phyloP scores from a whole-genome alignment of 1,140 invertebrate genomes.

The Drosophila teissieri region DNA sequence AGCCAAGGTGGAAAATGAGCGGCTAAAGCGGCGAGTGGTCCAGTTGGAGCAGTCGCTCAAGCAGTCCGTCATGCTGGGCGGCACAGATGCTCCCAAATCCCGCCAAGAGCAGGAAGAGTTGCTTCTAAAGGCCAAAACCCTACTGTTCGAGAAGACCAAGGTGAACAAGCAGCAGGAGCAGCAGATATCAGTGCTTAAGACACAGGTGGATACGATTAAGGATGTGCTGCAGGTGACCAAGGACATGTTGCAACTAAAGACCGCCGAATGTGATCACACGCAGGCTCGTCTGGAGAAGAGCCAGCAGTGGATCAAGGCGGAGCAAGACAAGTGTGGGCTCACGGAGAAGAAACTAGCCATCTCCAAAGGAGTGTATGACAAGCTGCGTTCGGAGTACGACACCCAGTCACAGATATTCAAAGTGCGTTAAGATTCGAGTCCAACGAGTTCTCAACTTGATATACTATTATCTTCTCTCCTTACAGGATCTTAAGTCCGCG shows the following conservation, averaged over 20 bases:
- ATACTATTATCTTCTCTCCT: neutral
- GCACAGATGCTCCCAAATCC: slow-evolving; percentile 77
- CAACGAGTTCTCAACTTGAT: neutral
- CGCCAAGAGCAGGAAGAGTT: slow-evolving; percentile 85
- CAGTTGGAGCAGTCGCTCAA: slow-evolving; percentile 78
- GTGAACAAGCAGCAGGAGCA: slow-evolving; percentile 90
- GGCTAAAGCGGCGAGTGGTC: slow-evolving; percentile 60
- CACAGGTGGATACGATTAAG: slow-evolving; percentile 90
- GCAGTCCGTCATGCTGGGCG: slow-evolving; percentile 77
- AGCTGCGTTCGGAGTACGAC: slow-evolving; percentile 90
- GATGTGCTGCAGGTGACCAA: slow-evolving; percentile 91
- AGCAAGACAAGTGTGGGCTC: slow-evolving; percentile 88
- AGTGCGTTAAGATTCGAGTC: slow-evolving; percentile 60
- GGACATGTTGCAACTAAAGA: slow-evolving; percentile 90
- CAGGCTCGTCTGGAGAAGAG: slow-evolving; percentile 89
- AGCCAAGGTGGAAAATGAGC: slow-evolving; percentile 68
- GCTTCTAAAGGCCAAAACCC: slow-evolving; percentile 87
- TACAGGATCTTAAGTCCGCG: slow-evolving; percentile 72
- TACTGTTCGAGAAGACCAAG: slow-evolving; percentile 89
- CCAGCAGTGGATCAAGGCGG: slow-evolving; percentile 88
- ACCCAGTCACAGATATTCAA: slow-evolving; percentile 90
- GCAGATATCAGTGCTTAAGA: slow-evolving; percentile 89
- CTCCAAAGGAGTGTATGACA: slow-evolving; percentile 89
- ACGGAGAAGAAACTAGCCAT: slow-evolving; percentile 89
- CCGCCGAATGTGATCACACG: slow-evolving; percentile 90